Percentiles rank a stretch among this genome's conserved stretches.
phyloP scores from a whole-genome alignment of 1,140 invertebrate species.

The Drosophila nigromelanica region DNA sequence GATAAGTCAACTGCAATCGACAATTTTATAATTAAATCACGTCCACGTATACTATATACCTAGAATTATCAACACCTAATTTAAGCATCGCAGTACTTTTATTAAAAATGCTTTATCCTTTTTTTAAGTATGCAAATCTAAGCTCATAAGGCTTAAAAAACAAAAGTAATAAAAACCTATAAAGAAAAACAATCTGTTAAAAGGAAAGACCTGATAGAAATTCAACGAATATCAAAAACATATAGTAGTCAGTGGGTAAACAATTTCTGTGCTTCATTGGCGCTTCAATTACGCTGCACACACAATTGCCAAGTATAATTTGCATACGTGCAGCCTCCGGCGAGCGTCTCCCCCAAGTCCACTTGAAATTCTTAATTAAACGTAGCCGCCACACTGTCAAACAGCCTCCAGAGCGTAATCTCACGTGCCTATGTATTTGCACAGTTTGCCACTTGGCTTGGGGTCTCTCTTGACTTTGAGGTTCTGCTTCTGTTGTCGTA shows the following conservation, averaged over 20 bases:
- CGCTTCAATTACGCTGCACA: constrained; percentile 8
- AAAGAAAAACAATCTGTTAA: not conserved
- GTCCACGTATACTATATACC: too few relatives aligned
- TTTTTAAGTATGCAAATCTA: not conserved
- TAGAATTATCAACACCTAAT: too few relatives aligned
- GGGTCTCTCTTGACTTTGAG: constrained; percentile 15
- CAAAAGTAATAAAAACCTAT: not conserved
- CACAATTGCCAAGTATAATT: constrained; percentile 5
- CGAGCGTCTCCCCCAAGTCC: not conserved
- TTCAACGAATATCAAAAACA: not conserved
- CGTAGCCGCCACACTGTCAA: constrained; percentile 34
- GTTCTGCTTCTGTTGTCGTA: constrained; percentile 41
- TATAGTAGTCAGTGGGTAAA: not conserved
- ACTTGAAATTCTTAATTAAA: constrained; percentile 65
- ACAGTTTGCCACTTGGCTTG: constrained; percentile 55
- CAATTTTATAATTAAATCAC: too few relatives aligned
- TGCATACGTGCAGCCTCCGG: not conserved
- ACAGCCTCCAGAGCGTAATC: constrained; percentile 39
- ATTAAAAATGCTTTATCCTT: too few relatives aligned
- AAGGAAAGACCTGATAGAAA: not conserved
- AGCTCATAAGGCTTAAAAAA: not conserved
- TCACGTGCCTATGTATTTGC: constrained; percentile 68
- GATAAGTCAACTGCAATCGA: too few relatives aligned
- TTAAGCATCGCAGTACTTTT: too few relatives aligned
- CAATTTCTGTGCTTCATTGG: constrained; percentile 10